Base-by-base conservation (phyloP, 2,888 invertebrate species). In the Pseudococcus longispinus region DNA sequence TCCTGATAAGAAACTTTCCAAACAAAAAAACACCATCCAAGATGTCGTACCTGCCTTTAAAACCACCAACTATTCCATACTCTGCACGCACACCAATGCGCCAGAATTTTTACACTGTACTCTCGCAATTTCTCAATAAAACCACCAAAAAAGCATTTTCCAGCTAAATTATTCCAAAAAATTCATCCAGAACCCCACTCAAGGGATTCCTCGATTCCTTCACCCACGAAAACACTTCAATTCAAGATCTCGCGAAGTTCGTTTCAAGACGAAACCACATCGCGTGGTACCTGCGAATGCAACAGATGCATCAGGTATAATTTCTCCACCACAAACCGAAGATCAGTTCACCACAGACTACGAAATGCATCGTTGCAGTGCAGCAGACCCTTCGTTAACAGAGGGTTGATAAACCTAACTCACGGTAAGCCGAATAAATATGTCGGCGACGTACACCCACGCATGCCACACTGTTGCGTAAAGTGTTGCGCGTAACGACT, bases 401-500 rank as follows among this genome's bases (percentile, higher is more conserved):
- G 32, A 83, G 83, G 60, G 70, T 85, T 85, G 65, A 85, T 70
- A 85, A 85, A 85, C 65, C 42, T 32, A 29, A 37, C 82, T 44
- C 9, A 82, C 4, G 42, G 42, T 5, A 42, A 44, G 82, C 42
- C 42, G 44, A 42, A 26, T 44, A 20, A 82, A 51, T 9, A 55
- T 51, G 29, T 46, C 51, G 32, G 84, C 84, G 55, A 83, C 42
- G 44, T 84, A 29, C 85, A 44, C 85, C 85, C 85, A 85, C 65
- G 70, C 85, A 84, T 70, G n/a, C 60, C 85, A 85, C 85, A 86
- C 86, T 86, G 86, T 86, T 86, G 86, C 80, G 86, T 86, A 74
- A 80, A 80, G 86, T 86, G 86, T 86, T 86, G 86, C 86, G 86
- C 86, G 51, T 86, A 86, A 86, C 86, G 86, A 86, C 86, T 77